A percentile compares a stretch with the other conserved stretches of the same genome.
phyloP scores from a whole-genome alignment of 1,140 invertebrate genomes.

The Aphelenchoides besseyi region DNA sequence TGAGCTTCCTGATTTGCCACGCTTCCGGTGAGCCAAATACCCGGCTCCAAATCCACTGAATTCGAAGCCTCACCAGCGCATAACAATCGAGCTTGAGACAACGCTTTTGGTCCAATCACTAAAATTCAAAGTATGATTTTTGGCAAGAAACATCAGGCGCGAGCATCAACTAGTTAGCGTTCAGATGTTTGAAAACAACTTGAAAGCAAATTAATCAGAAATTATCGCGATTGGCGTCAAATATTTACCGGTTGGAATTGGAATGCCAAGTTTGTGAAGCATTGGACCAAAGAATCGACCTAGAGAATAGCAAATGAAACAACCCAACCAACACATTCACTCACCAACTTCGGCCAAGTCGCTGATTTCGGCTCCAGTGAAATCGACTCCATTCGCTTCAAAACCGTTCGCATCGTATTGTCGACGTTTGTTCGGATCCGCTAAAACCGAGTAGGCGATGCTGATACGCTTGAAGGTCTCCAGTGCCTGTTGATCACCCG shows the following conservation, averaged over 20 bases:
- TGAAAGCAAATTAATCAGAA: too few relatives aligned
- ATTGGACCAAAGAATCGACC: slow-evolving; percentile 61
- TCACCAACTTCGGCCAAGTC: slow-evolving; percentile 53
- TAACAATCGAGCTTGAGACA: slow-evolving; percentile 52
- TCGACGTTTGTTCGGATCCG: slow-evolving; percentile 60
- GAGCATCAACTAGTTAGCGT: too few relatives aligned
- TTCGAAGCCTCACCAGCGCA: slow-evolving; percentile 22
- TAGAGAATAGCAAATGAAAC: slow-evolving; percentile 14
- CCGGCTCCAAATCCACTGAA: slow-evolving; percentile 34
- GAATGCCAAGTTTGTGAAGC: slow-evolving; percentile 61
- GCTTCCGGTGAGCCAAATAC: slow-evolving; percentile 32
- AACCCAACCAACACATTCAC: neutral
- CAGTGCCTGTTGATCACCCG: slow-evolving; percentile 54
- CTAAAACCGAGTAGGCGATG: slow-evolving; percentile 60
- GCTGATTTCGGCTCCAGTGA: slow-evolving; percentile 59
- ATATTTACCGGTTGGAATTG: slow-evolving; percentile 63
- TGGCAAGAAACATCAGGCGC: too few relatives aligned
- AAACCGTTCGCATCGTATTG: slow-evolving; percentile 61
- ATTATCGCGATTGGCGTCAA: too few relatives aligned
- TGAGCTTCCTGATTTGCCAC: slow-evolving; percentile 54
- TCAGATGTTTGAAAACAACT: too few relatives aligned
- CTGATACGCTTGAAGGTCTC: slow-evolving; percentile 59
- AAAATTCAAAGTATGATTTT: too few relatives aligned
- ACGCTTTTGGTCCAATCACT: slow-evolving; percentile 56
- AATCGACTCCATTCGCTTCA: slow-evolving; percentile 44